Evolutionary conservation across 2,888 invertebrate species (phyloP), one percentile per base, ranked within the genome.

Genomic region (Polydrusus tereticollis): DNA sequence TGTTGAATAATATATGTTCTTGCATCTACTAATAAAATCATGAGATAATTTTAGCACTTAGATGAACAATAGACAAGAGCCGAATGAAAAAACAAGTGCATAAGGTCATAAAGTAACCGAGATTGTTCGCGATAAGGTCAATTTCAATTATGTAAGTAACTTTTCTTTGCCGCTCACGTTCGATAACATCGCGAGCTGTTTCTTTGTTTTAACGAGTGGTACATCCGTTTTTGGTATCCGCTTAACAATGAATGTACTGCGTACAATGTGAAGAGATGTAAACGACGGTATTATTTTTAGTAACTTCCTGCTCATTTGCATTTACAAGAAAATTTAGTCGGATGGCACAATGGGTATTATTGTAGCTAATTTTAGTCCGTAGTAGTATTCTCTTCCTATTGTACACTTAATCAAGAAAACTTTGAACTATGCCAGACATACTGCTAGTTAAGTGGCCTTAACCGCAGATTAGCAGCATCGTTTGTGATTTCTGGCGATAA

Each of bases 101-200:
- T 45, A 36, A 36, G n/a, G n/a, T n/a, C n/a, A n/a, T n/a, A n/a
- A n/a, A n/a, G n/a, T n/a, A n/a, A n/a, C n/a, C n/a, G n/a, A n/a
- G n/a, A n/a, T n/a, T n/a, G n/a, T n/a, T n/a, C n/a, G n/a, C n/a
- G n/a, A n/a, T n/a, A 65, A 58, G 55, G 66, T 66, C 45, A 65
- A 50, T 41, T 41, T 16, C 36, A 69, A 70, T 70, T 71, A 71
- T 60, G 71, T 71, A 71, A 71, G 41, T 21, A 60, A 71, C 50
- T 71, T 65, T 60, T 66, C 59, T 52, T 71, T n/a, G 60, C 59
- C 38, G 71, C 14, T 71, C 71, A 71, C 71, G 71, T 71, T n/a
- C 43, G 71, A 71, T 71, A 66, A 38, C 66, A 66, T 66, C 66
- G 33, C 23, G 18, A 16, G 45, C 10, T 45, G 57, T 58, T 66